Conservation (phyloP, 2,113 vertebrate species). For the Lasiurus borealis region DNA sequence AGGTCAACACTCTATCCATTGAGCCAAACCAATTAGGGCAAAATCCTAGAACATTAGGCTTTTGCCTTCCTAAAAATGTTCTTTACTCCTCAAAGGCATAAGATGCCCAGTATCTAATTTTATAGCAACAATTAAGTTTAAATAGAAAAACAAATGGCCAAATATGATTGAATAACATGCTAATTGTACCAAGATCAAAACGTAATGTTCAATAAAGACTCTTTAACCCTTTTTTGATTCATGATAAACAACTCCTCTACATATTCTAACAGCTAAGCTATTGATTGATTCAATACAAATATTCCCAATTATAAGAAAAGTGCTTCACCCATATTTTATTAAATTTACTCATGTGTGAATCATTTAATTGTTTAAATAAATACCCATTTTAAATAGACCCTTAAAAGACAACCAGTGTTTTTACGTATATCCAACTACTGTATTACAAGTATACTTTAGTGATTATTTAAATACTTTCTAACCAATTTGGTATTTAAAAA, state of each 20-base stretch:
- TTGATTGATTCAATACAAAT: background rate
- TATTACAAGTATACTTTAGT: background rate
- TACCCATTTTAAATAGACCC: background rate
- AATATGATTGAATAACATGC: background rate
- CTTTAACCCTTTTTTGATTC: background rate
- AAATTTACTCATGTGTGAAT: background rate
- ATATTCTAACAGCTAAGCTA: background rate
- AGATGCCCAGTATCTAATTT: background rate
- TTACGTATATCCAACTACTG: background rate
- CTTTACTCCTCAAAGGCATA: background rate
- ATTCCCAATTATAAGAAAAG: background rate
- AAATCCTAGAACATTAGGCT: background rate
- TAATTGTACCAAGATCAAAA: background rate
- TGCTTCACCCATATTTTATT: background rate
- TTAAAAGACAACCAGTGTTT: background rate
- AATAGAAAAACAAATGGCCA: background rate
- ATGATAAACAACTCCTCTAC: background rate
- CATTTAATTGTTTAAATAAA: slow-evolving; percentile 29
- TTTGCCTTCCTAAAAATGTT: background rate
- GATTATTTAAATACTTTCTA: background rate
- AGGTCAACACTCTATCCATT: no score
- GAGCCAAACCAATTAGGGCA: no score
- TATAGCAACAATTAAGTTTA: background rate
- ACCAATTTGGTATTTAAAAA: background rate
- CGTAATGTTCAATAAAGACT: background rate